Base-by-base conservation (phyloP, 2,888 invertebrate genomes). In the Ditula angustiorana region DNA sequence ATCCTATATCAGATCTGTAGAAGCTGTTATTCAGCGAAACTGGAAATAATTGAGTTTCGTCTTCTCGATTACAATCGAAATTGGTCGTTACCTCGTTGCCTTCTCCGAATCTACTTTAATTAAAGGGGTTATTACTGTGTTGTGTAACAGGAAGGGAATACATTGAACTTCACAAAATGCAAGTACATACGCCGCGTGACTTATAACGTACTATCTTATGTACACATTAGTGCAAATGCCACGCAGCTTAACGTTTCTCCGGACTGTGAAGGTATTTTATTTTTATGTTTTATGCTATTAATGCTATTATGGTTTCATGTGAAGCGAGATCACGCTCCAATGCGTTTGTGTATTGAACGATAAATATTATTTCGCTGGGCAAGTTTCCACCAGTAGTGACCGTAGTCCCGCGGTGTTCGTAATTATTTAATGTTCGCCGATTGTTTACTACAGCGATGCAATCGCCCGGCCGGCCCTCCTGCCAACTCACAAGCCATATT, bases 291-390 rank as follows among this genome's bases (percentile, higher is more conserved):
- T 1, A 11, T 21, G 30, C 19, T 30, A 5, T 21, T 28, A 41
- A 11, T 21, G 30, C 19, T 30, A 5, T 21, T 28, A 41, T 13
- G 13, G n/a, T 53, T 57, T 44, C 30, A 47, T 26, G 10, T 11
- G 35, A 35, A 52, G 13, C 52, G 24, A 23, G 16, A 58, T 13
- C n/a, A 23, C 46, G 37, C 35, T 53, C 37, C 57, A 53, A 47
- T 55, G 52, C 44, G 23, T 56, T 41, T 41, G 37, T 21, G 41
- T 67, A 62, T 55, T 63, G 21, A 59, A 68, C 56, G 72, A 79
- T 79, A 77, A 79, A 81, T 82, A 80, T 81, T 73, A 70, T 75
- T 80, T 76, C 49, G 24, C 57, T 82, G 83, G 87, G 85, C 85
- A 85, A 80, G 66, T 68, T 83, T 83, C 85, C 85, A 86, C 80